Base-by-base conservation (phyloP, 2,113 vertebrate species). In the Bufo gargarizans region DNA sequence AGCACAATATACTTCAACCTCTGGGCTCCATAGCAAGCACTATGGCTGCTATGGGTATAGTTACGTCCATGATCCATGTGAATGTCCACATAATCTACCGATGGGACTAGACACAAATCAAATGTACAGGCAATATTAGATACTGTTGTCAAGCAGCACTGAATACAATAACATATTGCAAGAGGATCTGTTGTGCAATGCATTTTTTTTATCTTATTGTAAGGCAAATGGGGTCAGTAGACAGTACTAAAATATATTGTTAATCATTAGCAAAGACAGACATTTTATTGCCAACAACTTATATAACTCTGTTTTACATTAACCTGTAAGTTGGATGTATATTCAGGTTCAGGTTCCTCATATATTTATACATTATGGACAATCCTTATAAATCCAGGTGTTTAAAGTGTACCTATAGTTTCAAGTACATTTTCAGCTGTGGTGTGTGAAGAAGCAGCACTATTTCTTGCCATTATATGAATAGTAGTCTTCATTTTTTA, bases 191-290 rank as follows among this genome's bases (percentile, higher is more conserved):
- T 17, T 47, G 43, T 3, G 6, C 0, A 50, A 47, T 49, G 45
- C 10, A 50, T 19, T 77, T 9, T 43, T 72, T 77, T 20, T 50
- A 45, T 10, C 45, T 77, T 16, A 72, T 6, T 72, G 6, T 11
- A 77, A 77, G 45, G 47, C 7, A 77, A 19, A 49, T 77, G 7
- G 3, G 11, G 33, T 45, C 12, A 43, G 8, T 81, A 81, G 43
- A 61, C 58, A 45, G 56, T 63, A 45, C 16, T 81, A 61, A 19
- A 81, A 81, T 63, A 17, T 81, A 77, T 77, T 11, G 79, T 81
- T 81, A 81, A 81, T 81, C 3, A 63, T 61, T 81, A 81, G 61
- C 22, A 19, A 16, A 61, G 33, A 11, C 33, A 45, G 56, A 81
- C 33, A 63, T 61, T 19, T 47, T 6, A 6, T 11, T 22, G 49